Evolutionary conservation across 53 echinoderm and acorn worm genomes (phyloP), one percentile per base, ranked within the genome.

Genomic region (Holothuria scabra): DNA sequence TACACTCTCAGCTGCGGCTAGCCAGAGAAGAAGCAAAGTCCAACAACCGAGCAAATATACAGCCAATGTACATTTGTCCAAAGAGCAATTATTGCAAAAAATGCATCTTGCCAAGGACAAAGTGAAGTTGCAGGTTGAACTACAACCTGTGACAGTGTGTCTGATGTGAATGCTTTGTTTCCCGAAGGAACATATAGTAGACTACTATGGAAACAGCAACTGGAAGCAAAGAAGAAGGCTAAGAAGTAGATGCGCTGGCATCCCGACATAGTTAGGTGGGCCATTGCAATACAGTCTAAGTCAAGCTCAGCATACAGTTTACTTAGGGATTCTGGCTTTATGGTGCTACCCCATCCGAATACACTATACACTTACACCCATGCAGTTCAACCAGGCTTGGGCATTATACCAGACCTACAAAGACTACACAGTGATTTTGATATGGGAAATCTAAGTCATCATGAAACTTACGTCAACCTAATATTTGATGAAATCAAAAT

Each of bases 401-500:
- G 63, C 12, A 28, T 82, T 14, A 60, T 12, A 38, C 18, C 63
- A 12, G 30, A 26, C 63, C 62, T 37, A 20, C 25, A 20, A 28
- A 49, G 35, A 10, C 60, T 82, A 8, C 32, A 21, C 60, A 82
- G 18, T 20, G 82, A 82, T 0, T 38, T 28, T 30, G 8, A 12
- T 12, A 35, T 62, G 34, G 1, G 19, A 35, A 21, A 64, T 16
- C 10, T 59, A 16, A 12, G 63, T 4, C 16, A 25, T 23, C 62
- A 82, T 19, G 55, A 82, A 38, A 62, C n/a, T 22, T 28, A 60
- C 32, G 32, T 60, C 32, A 25, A 20, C 33, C 22, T 82, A 6
- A 26, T 82, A 41, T 31, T 49, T 20, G 63, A 82, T 61, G 62
- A 82, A 31, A 82, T 82, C 63, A 82, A 81, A 35, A 33, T 82